Base-by-base conservation (phyloP, 1,140 invertebrate species). In the Drosophila nikananu region DNA sequence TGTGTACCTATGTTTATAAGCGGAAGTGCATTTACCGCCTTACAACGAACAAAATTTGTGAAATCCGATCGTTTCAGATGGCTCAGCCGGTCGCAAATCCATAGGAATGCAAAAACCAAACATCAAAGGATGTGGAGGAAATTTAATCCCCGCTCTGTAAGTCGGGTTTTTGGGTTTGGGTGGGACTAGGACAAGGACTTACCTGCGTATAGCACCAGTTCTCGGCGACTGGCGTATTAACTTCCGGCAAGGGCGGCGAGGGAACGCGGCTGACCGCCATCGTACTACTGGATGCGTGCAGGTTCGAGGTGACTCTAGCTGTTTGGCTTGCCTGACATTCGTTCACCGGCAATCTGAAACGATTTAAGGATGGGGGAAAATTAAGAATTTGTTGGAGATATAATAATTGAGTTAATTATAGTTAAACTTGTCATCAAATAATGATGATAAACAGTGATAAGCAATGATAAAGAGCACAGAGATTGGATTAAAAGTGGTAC, bases 131-230 rank as follows among this genome's bases (percentile, higher is more conserved):
- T 59, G 44, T 72, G 37, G 67, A 59, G 32, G 54, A 12, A 89
- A 89, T 41, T 54, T 80, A 89, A 89, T 87, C 84, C 82, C 70
- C 42, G 17, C 73, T 48, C 10, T 21, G 9, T 57, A 57, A 57
- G 27, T n/a, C 6, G 21, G 55, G n/a, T 27, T 21, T 37, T 35
- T 65, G 12, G 23, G 2, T 9, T 21, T 48, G 27, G 37, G 48
- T 12, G 41, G 48, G 52, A 27, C 39, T 25, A 23, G 93, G 66
- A 51, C 93, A 94, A 27, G 93, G 66, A 51, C 93, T 94, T 94
- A 98, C 97, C 96, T 98, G 97, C 93, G 97, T 98, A 93, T 98
- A 98, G 95, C 97, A 98, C 97, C 97, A 98, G 94, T 98, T 98
- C 94, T 98, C 97, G 49, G 97, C 97, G 71, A 98, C 97, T 86